Evolutionary conservation across 1,140 invertebrate genomes (phyloP).

Genomic region (Arion vulgaris): DNA sequence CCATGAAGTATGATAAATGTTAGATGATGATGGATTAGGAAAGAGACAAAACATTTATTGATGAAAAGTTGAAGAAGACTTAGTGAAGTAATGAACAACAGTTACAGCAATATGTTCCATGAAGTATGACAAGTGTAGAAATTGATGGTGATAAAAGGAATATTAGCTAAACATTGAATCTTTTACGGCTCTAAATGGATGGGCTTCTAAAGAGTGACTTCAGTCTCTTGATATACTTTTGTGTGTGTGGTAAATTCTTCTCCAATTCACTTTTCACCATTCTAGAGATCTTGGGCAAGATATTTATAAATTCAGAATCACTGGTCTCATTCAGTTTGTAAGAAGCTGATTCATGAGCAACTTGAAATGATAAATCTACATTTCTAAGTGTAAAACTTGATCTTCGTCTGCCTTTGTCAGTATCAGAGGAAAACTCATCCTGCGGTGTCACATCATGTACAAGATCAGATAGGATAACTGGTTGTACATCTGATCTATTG

Average conservation of each 20-base stretch:
- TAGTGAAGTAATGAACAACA: too few species aligned
- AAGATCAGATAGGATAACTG: neutral
- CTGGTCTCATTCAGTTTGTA: neutral
- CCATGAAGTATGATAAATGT: too few species aligned
- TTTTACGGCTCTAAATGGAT: too few species aligned
- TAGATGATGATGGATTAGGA: too few species aligned
- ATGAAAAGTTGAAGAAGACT: too few species aligned
- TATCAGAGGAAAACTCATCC: neutral
- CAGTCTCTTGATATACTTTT: neutral
- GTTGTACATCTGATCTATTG: neutral
- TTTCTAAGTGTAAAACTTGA: neutral
- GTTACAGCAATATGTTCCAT: too few species aligned
- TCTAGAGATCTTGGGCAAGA: neutral
- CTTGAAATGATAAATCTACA: neutral
- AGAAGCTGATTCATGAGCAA: neutral
- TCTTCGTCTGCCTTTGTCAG: neutral
- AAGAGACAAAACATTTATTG: too few species aligned
- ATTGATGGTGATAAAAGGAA: too few species aligned
- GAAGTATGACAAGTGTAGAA: too few species aligned
- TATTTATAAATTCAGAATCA: slow-evolving; percentile 24
- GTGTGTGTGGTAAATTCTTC: neutral
- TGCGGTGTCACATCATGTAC: neutral
- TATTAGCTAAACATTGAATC: too few species aligned
- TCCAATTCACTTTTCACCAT: slow-evolving; percentile 11
- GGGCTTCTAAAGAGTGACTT: neutral